Conservation (phyloP, 2,888 invertebrate species). For the Calliopum simillimum region DNA sequence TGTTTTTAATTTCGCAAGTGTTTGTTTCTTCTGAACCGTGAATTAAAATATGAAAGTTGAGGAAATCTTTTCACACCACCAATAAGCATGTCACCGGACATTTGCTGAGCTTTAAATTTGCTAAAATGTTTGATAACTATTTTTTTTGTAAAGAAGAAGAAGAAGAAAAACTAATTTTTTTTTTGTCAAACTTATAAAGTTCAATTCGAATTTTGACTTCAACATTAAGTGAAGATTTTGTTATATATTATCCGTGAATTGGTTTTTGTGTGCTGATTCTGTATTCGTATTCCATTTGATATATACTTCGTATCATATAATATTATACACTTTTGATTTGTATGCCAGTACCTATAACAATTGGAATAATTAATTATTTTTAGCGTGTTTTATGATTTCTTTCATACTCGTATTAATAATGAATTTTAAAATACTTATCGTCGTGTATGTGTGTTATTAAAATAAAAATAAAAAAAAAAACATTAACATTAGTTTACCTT, state of each 20-base stretch:
- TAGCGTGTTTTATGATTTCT: constrained; percentile 30
- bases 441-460: constrained; percentile 64
- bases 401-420: constrained; percentile 28
- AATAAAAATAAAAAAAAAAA: constrained; percentile 20
- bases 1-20: too few relatives aligned
- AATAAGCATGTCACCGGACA: constrained; percentile 30
- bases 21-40: constrained; percentile 14
- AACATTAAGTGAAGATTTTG: constrained; percentile 12
- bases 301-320: constrained; percentile 22
- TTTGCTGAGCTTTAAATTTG: constrained; percentile 29
- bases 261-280: constrained; percentile 66
- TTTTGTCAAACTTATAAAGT: constrained; percentile 8
- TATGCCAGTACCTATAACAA: constrained; percentile 27
- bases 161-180: constrained; percentile 21
- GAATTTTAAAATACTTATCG: constrained; percentile 52
- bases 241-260: constrained; percentile 65
- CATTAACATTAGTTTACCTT: constrained; percentile 34
- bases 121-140: constrained; percentile 22
- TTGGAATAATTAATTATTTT: constrained; percentile 35
- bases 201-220: constrained; percentile 16
- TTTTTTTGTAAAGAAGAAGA: background rate
- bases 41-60: constrained; percentile 11
- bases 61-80: constrained; percentile 18
- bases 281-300: constrained; percentile 58
- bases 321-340: constrained; percentile 25